A percentile compares a stretch with the other conserved stretches of the same genome.
phyloP scores from a whole-genome alignment of 2,888 invertebrate genomes.

The Polylopha cassiicola region DNA sequence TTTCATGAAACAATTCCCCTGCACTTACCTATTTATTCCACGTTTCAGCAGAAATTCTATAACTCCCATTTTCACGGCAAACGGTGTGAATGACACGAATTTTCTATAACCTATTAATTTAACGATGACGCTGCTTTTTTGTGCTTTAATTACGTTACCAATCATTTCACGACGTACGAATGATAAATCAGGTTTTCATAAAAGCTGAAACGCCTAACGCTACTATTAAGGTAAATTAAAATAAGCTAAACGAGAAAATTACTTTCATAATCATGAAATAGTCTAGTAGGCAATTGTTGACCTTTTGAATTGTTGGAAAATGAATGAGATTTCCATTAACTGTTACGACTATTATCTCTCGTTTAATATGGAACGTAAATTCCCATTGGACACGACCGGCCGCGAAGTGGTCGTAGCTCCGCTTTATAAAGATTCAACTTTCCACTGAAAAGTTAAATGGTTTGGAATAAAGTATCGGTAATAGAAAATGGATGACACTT shows the following conservation, averaged over 20 bases:
- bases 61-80: too few relatives aligned
- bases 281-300: background rate
- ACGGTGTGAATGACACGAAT: too few relatives aligned
- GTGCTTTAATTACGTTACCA: conserved; percentile 39
- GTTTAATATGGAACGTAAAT: conserved; percentile 36
- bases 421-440: conserved; percentile 54
- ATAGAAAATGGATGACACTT: conserved; percentile 65
- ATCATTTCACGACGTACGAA: conserved; percentile 34
- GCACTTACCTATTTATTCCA: conserved; percentile 51
- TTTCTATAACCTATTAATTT: conserved; percentile 30
- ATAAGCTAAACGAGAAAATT: conserved; percentile 26
- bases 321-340: background rate
- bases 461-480: conserved; percentile 59
- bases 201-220: conserved; percentile 33
- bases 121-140: conserved; percentile 33
- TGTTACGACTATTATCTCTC: conserved; percentile 35
- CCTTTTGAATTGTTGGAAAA: background rate
- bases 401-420: conserved; percentile 36
- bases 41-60: conserved; percentile 32
- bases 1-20: conserved; percentile 67
- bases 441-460: conserved; percentile 64
- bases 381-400: conserved; percentile 32
- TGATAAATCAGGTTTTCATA: conserved; percentile 39
- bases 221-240: conserved; percentile 27
- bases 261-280: conserved; percentile 1